phyloP scores from a whole-genome alignment of 1,140 invertebrate genomes.

The Pogonomyrmex californicus region DNA sequence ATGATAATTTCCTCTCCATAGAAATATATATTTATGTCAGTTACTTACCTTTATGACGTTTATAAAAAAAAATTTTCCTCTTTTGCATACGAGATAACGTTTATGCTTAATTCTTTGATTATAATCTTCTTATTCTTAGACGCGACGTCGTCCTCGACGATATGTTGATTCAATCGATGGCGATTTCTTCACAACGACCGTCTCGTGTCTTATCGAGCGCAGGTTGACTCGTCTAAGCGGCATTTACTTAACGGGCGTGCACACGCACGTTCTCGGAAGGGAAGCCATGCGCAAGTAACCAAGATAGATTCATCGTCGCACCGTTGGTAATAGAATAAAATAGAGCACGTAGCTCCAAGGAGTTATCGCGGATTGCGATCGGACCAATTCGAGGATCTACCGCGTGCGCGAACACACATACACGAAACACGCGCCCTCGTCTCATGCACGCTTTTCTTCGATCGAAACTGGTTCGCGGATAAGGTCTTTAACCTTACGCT shows the following conservation, averaged over 20 bases:
- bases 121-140: no score
- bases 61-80: neutral
- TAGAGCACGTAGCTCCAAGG: slow-evolving; percentile 34
- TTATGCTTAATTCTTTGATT: neutral
- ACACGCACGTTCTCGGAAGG: neutral
- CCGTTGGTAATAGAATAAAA: slow-evolving; percentile 34
- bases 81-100: neutral
- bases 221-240: neutral
- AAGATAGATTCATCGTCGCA: slow-evolving; percentile 13
- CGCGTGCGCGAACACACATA: slow-evolving; percentile 7
- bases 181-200: neutral
- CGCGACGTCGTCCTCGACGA: no score
- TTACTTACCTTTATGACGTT: neutral
- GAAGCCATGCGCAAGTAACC: neutral
- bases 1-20: neutral
- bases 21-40: neutral
- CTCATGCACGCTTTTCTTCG: slow-evolving; percentile 70
- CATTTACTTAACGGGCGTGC: slow-evolving; percentile 48
- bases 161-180: neutral
- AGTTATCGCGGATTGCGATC: slow-evolving; percentile 31
- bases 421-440: slow-evolving; percentile 22
- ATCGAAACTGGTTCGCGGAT: slow-evolving; percentile 79
- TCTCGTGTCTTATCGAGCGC: neutral
- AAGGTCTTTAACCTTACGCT: slow-evolving; percentile 78
- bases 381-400: slow-evolving; percentile 52